Conservation (phyloP, 2,888 invertebrate genomes). For the Timandra comae region DNA sequence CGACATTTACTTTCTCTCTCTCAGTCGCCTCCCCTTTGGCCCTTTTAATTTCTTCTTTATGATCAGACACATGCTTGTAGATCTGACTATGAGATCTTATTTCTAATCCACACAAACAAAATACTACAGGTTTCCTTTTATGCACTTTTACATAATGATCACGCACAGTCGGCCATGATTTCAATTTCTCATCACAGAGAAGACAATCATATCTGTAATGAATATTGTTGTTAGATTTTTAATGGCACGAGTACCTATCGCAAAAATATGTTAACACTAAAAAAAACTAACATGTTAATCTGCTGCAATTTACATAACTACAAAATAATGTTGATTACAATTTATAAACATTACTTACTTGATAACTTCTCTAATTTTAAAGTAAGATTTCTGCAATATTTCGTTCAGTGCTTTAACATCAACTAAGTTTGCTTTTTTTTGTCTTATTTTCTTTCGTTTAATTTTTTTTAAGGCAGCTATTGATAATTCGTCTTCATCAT, state of each 20-base stretch:
- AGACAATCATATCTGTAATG: slow-evolving; percentile 51
- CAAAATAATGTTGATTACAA: no score
- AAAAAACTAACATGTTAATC: no score
- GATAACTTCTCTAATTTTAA: slow-evolving; percentile 58
- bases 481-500: slow-evolving; percentile 40
- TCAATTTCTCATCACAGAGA: slow-evolving; percentile 45
- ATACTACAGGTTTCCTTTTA: slow-evolving; percentile 47
- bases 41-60: slow-evolving; percentile 39
- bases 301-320: no score
- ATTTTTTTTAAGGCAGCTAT: slow-evolving; percentile 50
- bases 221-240: not conserved
- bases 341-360: slow-evolving; percentile 36
- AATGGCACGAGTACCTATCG: not conserved
- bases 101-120: slow-evolving; percentile 57
- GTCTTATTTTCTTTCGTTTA: slow-evolving; percentile 41
- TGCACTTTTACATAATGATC: slow-evolving; percentile 47
- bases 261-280: not conserved
- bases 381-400: slow-evolving; percentile 43
- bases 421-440: slow-evolving; percentile 34
- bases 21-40: no score
- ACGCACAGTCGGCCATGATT: slow-evolving; percentile 48
- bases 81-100: slow-evolving; percentile 58
- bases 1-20: slow-evolving; percentile 42
- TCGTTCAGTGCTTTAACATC: slow-evolving; percentile 44
- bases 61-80: slow-evolving; percentile 61